phyloP scores from a whole-genome alignment of 53 echinoderm and acorn worm species.

The Mesocentrotus franciscanus region DNA sequence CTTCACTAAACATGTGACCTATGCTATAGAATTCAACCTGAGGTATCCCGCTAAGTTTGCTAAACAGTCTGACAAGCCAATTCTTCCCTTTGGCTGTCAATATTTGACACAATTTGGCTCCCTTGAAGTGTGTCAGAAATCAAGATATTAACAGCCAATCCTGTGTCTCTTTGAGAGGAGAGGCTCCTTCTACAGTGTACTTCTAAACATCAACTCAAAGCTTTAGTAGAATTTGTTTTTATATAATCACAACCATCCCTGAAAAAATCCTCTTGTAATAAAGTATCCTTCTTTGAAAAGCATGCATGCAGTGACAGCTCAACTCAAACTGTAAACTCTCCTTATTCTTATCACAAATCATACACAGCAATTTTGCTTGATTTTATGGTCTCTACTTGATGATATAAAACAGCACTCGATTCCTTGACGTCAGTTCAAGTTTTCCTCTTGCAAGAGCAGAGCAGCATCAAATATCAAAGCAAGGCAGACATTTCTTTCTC shows the following conservation, averaged over 20 bases:
- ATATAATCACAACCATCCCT: background rate
- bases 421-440: background rate
- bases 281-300: background rate
- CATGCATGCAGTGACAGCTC: background rate
- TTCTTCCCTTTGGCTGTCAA: background rate
- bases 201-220: background rate
- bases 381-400: background rate
- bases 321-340: background rate
- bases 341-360: background rate
- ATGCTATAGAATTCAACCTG: background rate
- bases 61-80: conserved; percentile 3
- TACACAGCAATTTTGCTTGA: background rate
- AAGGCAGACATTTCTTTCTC: background rate
- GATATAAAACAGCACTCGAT: background rate
- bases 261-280: background rate
- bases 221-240: background rate
- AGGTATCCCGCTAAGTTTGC: background rate
- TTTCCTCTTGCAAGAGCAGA: background rate
- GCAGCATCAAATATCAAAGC: background rate
- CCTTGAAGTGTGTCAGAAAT: background rate
- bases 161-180: background rate
- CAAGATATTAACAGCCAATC: background rate
- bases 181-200: background rate
- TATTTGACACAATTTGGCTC: conserved; percentile 1
- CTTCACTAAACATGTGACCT: background rate